phyloP scores from a whole-genome alignment of 1,140 invertebrate species.

The Liolophura sinensis region DNA sequence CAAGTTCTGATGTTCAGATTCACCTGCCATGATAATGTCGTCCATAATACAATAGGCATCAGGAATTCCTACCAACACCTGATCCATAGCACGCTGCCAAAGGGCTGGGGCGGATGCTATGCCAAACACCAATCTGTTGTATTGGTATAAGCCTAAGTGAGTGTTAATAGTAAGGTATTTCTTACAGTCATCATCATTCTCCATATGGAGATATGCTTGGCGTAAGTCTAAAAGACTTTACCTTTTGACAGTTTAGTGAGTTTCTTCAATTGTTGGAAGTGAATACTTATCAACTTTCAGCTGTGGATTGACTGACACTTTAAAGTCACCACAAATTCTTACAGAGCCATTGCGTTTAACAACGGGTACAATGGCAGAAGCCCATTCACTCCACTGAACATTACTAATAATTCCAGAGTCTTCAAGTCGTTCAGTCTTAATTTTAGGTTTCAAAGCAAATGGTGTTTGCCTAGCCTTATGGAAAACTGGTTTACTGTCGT shows the following conservation, averaged over 20 bases:
- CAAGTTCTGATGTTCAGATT: slow-evolving; percentile 13
- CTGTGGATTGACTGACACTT: slow-evolving; percentile 45
- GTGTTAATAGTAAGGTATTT: slow-evolving; percentile 27
- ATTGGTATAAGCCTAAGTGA: slow-evolving; percentile 40
- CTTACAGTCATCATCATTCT: slow-evolving; percentile 32
- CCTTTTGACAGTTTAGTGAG: slow-evolving; percentile 35
- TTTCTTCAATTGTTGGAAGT: slow-evolving; percentile 40
- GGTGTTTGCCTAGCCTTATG: too few relatives aligned
- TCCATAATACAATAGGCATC: slow-evolving; percentile 21
- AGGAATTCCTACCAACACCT: slow-evolving; percentile 31
- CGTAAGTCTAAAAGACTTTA: slow-evolving; percentile 31
- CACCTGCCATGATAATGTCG: slow-evolving; percentile 24
- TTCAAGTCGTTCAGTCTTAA: slow-evolving; percentile 21
- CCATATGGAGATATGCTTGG: slow-evolving; percentile 31
- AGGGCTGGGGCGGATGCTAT: slow-evolving; percentile 58
- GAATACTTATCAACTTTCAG: slow-evolving; percentile 34
- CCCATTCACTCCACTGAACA: slow-evolving; percentile 41
- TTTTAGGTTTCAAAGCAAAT: too few relatives aligned
- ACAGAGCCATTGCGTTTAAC: slow-evolving; percentile 48
- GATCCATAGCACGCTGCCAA: slow-evolving; percentile 59
- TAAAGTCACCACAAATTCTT: slow-evolving; percentile 54
- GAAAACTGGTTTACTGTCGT: too few relatives aligned
- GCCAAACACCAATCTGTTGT: slow-evolving; percentile 58
- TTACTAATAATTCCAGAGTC: slow-evolving; percentile 26
- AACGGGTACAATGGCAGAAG: slow-evolving; percentile 52